Percentiles rank a stretch among this genome's conserved stretches.
phyloP scores from a whole-genome alignment of 2,113 vertebrate species.

The Indicator maculatus region DNA sequence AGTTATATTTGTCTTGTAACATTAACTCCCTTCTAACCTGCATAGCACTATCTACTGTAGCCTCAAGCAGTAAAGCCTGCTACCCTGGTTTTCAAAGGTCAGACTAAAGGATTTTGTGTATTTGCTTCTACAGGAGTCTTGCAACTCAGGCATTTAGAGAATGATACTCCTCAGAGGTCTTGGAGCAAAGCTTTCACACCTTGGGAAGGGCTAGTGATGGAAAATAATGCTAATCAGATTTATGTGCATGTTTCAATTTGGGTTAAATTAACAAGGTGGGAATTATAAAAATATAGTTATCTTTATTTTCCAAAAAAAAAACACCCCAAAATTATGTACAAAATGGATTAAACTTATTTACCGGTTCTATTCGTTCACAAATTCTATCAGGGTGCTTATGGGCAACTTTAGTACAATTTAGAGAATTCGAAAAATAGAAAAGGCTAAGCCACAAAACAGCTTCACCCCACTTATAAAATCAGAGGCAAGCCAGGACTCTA shows the following conservation, averaged over 20 bases:
- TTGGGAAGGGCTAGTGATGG: not conserved
- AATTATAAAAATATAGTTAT: no score
- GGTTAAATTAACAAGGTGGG: no score
- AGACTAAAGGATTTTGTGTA: not conserved
- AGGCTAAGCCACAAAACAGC: no score
- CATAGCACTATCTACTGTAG: not conserved
- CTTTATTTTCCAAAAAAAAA: no score
- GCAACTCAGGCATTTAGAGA: not conserved
- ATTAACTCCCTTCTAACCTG: not conserved
- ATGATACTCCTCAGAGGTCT: not conserved
- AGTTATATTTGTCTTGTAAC: not conserved
- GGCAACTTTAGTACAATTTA: no score
- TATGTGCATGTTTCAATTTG: not conserved
- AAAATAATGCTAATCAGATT: not conserved
- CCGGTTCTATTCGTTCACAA: no score
- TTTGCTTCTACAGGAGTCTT: not conserved
- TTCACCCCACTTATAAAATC: no score
- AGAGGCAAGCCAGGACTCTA: no score
- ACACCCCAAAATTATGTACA: no score
- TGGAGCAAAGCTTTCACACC: not conserved
- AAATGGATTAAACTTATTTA: no score
- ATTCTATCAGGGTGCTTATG: no score
- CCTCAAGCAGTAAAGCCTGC: conserved; percentile 17
- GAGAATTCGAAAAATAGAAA: no score
- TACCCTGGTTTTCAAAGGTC: conserved; percentile 14